Percentiles rank a stretch among this genome's conserved stretches.
phyloP scores from a whole-genome alignment of 2,888 invertebrate species.

The Schrankia costaestrigalis region DNA sequence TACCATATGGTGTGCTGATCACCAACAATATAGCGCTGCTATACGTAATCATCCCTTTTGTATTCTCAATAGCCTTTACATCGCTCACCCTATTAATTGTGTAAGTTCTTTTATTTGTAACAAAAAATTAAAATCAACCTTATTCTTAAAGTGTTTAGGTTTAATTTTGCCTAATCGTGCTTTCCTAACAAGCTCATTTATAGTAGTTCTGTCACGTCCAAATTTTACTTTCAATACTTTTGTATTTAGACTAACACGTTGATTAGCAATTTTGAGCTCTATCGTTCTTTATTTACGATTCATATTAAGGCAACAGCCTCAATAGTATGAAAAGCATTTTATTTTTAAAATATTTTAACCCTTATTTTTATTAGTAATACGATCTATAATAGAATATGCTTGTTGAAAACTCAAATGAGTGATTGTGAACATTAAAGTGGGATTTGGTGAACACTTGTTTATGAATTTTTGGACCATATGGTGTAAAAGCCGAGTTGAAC shows the following conservation, averaged over 20 bases:
- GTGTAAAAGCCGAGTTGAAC: slow-evolving; percentile 73
- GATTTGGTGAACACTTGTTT: slow-evolving; percentile 74
- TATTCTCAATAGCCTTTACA: slow-evolving; percentile 65
- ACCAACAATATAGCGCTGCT: slow-evolving; percentile 57
- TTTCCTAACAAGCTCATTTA: slow-evolving; percentile 54
- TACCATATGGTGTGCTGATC: slow-evolving; percentile 68
- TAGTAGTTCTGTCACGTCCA: slow-evolving; percentile 55
- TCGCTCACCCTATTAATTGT: slow-evolving; percentile 75
- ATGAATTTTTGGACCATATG: slow-evolving; percentile 78
- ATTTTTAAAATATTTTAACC: slow-evolving; percentile 16
- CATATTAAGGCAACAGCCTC: slow-evolving; percentile 16
- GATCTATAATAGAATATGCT: slow-evolving; percentile 22
- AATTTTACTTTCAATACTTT: slow-evolving; percentile 51
- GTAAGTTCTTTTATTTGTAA: slow-evolving; percentile 43
- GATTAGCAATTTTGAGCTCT: slow-evolving; percentile 30
- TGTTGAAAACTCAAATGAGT: slow-evolving; percentile 35
- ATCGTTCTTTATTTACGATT: slow-evolving; percentile 13
- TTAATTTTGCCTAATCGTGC: slow-evolving; percentile 19
- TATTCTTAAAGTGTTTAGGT: slow-evolving; percentile 16
- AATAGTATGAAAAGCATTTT: slow-evolving; percentile 16
- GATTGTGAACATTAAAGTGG: slow-evolving; percentile 61
- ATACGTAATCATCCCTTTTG: slow-evolving; percentile 66
- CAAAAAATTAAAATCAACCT: slow-evolving; percentile 28
- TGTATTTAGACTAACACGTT: slow-evolving; percentile 23
- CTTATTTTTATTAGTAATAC: slow-evolving; percentile 25